Evolutionary conservation across 2,113 vertebrate species (phyloP).

Genomic region (Anguilla japonica): DNA sequence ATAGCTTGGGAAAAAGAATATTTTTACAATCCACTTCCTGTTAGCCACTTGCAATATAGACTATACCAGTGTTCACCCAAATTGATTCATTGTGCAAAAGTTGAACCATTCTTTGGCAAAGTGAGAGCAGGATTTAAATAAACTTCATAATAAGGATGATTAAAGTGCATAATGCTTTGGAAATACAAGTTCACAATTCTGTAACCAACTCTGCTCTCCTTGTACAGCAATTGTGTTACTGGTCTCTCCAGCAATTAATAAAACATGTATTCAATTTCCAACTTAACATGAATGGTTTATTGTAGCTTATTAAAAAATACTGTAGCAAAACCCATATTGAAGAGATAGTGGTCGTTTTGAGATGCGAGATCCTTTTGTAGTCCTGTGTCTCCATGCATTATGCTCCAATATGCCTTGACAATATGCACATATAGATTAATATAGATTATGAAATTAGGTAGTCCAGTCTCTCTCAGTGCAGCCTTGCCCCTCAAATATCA

Average conservation of each 20-base stretch:
- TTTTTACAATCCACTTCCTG: conserved; percentile 24
- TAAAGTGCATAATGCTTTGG: conserved; percentile 54
- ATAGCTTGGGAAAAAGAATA: neutral
- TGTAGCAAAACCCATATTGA: neutral
- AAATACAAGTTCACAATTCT: neutral
- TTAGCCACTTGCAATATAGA: conserved; percentile 8
- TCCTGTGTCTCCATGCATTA: neutral
- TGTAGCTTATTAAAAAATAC: neutral
- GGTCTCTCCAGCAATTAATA: too few species aligned
- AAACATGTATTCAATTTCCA: neutral
- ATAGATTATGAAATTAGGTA: neutral
- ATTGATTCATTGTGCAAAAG: neutral
- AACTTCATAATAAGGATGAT: conserved; percentile 35
- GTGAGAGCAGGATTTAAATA: conserved; percentile 41
- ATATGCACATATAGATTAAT: neutral
- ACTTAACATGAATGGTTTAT: neutral
- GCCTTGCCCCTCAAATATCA: conserved; percentile 25
- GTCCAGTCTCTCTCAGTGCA: conserved; percentile 2
- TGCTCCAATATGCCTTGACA: neutral
- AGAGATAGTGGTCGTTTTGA: neutral
- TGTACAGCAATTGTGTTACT: neutral
- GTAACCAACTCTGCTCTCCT: neutral
- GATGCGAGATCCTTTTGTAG: neutral
- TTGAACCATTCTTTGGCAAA: conserved; percentile 57
- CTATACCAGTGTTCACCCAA: conserved; percentile 53